phyloP scores from a whole-genome alignment of 2,888 invertebrate genomes.

The Tetranychus piercei region DNA sequence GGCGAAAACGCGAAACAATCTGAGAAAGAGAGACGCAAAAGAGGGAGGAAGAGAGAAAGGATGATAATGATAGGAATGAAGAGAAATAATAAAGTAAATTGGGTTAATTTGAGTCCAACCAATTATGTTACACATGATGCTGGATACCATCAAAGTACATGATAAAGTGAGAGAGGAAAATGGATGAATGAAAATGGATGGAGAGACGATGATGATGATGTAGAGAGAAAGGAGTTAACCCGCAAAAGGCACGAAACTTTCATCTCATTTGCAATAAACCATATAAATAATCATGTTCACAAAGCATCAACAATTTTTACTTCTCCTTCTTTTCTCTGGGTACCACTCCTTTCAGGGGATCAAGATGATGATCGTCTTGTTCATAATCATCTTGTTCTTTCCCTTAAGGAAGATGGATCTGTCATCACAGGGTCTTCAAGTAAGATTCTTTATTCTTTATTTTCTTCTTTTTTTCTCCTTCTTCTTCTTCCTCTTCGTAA shows the following conservation, averaged over 20 bases:
- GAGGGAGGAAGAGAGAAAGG: background rate
- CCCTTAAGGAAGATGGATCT: background rate
- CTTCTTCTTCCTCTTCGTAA: background rate
- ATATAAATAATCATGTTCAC: background rate
- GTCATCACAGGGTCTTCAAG: background rate
- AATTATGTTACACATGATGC: background rate
- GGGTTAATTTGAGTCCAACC: background rate
- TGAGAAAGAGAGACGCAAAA: no score
- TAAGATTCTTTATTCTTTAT: background rate
- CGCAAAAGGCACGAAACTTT: background rate
- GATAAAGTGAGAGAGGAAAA: background rate
- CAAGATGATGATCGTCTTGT: background rate
- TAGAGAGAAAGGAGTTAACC: background rate
- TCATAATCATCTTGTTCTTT: background rate
- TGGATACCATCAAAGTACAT: background rate
- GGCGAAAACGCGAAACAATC: no score
- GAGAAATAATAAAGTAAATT: background rate
- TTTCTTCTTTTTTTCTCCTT: background rate
- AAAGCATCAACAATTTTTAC: background rate
- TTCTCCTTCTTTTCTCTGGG: background rate
- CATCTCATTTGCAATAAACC: constrained; percentile 1
- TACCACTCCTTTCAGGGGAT: background rate
- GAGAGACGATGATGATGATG: background rate
- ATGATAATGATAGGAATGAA: background rate
- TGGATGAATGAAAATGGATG: background rate